Evolutionary conservation across 2,888 invertebrate species (phyloP), one percentile per base, ranked within the genome.

Genomic region (Mimumesa dahlbomi): DNA sequence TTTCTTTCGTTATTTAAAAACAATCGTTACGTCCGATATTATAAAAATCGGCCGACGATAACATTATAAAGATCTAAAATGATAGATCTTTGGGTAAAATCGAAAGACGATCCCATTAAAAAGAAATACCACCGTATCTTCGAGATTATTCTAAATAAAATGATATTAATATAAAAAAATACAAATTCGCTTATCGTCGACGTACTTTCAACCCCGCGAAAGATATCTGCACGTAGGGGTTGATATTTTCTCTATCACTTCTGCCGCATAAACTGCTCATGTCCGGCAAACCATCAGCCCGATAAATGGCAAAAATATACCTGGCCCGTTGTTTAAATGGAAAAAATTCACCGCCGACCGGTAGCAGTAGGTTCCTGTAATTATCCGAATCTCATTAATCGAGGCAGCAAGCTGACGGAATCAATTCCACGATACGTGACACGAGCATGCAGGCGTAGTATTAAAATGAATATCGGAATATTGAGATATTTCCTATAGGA

Each of bases 351-450:
- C 93, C 93, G 45, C 92, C 91, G n/a, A 87, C 66, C 0, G 94
- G 93, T 21, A 94, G 87, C 14, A 95, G 89, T 21, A 95, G 90
- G 86, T 94, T 94, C 40, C 95, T 95, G 88, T 14, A 70, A 75
- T 66, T 42, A 38, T 58, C 29, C 42, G 22, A 31, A 42, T 25
- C 22, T 31, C 22, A 67, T 67, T 67, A 67, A 67, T 42, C 21
- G 22, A 46, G n/a, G 11, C 13, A 14, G 14, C n/a, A 1, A 0
- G 11, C 1, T 7, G 21, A 9, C 7, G n/a, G 29, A 58, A 58
- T 52, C 36, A 36, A 59, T 54, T 45, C 9, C 14, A 29, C 14
- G 16, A 16, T 31, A 46, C 38, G 11, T 14, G 48, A 29, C 46
- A 31, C 21, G 52, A 49, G 57, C 36, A 9, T 31, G n/a, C n/a